Conservation (phyloP, 1,140 invertebrate genomes). For the Cryptotermes secundus region DNA sequence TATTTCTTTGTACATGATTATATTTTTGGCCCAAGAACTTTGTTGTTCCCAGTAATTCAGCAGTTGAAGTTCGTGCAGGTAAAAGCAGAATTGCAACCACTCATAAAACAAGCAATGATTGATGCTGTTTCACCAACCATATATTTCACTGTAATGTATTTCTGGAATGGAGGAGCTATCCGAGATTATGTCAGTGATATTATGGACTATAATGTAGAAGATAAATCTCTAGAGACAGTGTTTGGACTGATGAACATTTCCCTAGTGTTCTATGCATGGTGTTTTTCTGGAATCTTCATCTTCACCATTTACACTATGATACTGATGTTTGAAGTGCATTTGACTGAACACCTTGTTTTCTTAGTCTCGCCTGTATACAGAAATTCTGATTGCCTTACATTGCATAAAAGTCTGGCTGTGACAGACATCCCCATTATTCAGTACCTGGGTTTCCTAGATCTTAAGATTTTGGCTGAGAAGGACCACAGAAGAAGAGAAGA, state of each 20-base stretch:
- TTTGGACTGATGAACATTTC: constrained; percentile 52
- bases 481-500: constrained; percentile 55
- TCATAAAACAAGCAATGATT: constrained; percentile 57
- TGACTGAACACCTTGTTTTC: constrained; percentile 66
- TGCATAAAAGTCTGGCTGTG: constrained; percentile 58
- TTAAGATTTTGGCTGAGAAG: constrained; percentile 61
- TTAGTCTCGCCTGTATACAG: constrained; percentile 49
- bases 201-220: constrained; percentile 54
- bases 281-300: constrained; percentile 65
- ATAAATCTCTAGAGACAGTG: constrained; percentile 53
- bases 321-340: constrained; percentile 64
- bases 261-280: constrained; percentile 64
- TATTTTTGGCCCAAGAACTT: constrained; percentile 46
- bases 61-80: constrained; percentile 64
- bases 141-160: constrained; percentile 61
- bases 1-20: constrained; percentile 63
- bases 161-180: constrained; percentile 52
- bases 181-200: constrained; percentile 48
- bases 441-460: constrained; percentile 68
- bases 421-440: constrained; percentile 62
- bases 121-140: constrained; percentile 60
- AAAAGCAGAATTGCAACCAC: constrained; percentile 54
- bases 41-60: constrained; percentile 64
- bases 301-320: constrained; percentile 67
- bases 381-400: constrained; percentile 42